These are phyloP conservation scores for Acanthis flammea DNA, from an alignment of 2,797 vertebrate genomes.

Conservation along the genomic window DNA sequence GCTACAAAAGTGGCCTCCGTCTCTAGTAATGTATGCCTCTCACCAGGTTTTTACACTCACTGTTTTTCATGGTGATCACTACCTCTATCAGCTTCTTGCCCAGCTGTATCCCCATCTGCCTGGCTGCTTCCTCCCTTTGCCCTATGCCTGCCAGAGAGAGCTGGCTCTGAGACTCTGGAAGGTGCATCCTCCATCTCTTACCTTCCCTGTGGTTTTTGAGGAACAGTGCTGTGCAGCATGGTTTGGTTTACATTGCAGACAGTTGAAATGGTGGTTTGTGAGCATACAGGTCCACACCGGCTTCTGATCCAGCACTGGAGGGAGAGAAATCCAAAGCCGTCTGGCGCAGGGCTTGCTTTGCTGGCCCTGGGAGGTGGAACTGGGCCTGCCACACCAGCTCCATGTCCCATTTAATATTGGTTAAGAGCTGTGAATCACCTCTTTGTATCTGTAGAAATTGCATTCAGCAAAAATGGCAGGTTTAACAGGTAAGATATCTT, in stretches of 20 bases:
- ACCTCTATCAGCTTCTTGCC: not conserved
- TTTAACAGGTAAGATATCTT: not conserved
- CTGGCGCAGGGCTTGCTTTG: not conserved
- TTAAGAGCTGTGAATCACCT: not conserved
- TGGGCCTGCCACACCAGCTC: not conserved
- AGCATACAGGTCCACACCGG: accelerated
- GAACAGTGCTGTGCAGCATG: accelerated
- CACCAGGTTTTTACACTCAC: accelerated
- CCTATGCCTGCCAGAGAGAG: not conserved
- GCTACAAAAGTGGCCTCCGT: accelerated
- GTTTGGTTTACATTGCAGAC: not conserved
- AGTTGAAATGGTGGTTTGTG: not conserved
- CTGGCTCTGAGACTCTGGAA: not conserved
- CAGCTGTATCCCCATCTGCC: accelerated
- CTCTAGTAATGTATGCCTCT: not conserved
- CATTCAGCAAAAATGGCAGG: not conserved
- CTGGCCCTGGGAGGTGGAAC: not conserved
- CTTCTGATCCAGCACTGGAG: accelerated
- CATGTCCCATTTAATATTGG: accelerated
- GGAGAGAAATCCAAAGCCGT: not conserved
- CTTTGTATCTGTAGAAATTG: not conserved
- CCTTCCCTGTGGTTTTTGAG: not conserved
- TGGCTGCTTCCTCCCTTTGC: accelerated
- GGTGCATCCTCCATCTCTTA: not conserved
- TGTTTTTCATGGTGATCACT: accelerated